A percentile compares a stretch with the other conserved stretches of the same genome.
These are phyloP conservation scores for Ptychochromis oligacanthus DNA, from an alignment of 2,113 vertebrate genomes.

Conservation along the genomic window DNA sequence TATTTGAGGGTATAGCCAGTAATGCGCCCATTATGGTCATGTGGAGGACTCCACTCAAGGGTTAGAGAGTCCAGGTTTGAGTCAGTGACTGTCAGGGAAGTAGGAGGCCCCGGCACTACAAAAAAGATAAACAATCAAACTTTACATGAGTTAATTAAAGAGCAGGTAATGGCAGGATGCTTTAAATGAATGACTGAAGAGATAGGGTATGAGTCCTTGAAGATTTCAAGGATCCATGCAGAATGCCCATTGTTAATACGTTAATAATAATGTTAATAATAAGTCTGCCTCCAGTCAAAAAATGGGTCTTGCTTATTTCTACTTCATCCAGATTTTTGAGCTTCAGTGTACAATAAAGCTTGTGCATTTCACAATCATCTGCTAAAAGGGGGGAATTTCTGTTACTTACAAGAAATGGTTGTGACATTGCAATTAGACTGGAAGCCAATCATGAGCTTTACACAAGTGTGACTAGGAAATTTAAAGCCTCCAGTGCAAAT, in stretches of 20 bases:
- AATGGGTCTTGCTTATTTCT: background rate
- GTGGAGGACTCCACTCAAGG: slow-evolving; percentile 91
- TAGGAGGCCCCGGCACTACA: slow-evolving; percentile 89
- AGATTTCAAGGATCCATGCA: background rate
- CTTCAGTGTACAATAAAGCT: background rate
- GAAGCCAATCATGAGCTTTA: background rate
- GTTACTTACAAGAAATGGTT: background rate
- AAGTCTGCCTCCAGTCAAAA: background rate
- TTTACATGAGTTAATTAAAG: background rate
- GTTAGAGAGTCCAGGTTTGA: slow-evolving; percentile 89
- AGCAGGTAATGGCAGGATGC: background rate
- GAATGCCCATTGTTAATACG: background rate
- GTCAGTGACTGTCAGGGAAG: slow-evolving; percentile 85
- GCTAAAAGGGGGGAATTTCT: background rate
- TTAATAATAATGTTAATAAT: too few species aligned
- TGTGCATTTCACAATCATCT: background rate
- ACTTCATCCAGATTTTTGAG: background rate
- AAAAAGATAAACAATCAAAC: background rate
- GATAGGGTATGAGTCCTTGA: background rate
- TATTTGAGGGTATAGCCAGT: slow-evolving; percentile 92
- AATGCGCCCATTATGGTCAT: slow-evolving; percentile 88
- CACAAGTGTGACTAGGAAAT: background rate
- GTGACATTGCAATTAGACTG: background rate
- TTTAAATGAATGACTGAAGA: background rate
- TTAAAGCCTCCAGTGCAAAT: background rate